Percentiles rank a stretch among this genome's conserved stretches.
Evolutionary conservation across 1,140 invertebrate genomes (phyloP).

Genomic region (Leptinotarsa undecemlineata): DNA sequence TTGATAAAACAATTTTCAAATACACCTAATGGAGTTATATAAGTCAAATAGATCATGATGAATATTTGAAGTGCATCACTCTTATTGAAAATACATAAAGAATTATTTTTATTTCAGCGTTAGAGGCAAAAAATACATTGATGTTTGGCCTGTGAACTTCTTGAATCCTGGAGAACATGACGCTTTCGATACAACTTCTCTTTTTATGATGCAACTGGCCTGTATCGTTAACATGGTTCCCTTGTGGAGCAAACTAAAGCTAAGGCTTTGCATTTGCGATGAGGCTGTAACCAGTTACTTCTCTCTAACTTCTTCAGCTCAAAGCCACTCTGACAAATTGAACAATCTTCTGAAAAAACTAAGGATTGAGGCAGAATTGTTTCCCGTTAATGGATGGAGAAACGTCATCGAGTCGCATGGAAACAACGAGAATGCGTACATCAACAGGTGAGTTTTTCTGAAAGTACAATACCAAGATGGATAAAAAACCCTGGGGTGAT

Average conservation of each 20-base stretch:
- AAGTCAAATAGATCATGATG: too few relatives aligned
- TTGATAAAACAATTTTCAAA: too few relatives aligned
- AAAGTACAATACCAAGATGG: too few relatives aligned
- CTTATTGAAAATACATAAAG: too few relatives aligned
- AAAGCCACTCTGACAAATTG: conserved; percentile 58
- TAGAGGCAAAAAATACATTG: conserved; percentile 78
- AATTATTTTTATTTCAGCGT: conserved; percentile 50
- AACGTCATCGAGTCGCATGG: conserved; percentile 47
- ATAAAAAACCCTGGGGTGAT: too few relatives aligned
- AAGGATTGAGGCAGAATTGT: conserved; percentile 67
- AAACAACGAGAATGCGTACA: conserved; percentile 40
- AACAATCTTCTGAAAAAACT: conserved; percentile 65
- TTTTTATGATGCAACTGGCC: conserved; percentile 96
- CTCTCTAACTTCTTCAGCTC: conserved; percentile 52
- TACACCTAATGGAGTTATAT: too few relatives aligned
- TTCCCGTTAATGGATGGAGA: conserved; percentile 57
- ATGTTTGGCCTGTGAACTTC: conserved; percentile 96
- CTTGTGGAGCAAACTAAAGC: conserved; percentile 77
- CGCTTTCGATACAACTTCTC: conserved; percentile 80
- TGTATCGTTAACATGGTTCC: conserved; percentile 95
- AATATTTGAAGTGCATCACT: too few relatives aligned
- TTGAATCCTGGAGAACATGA: conserved; percentile 76
- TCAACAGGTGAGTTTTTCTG: conserved; percentile 39
- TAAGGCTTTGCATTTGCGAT: conserved; percentile 83
- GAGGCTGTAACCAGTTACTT: conserved; percentile 59